phyloP scores from a whole-genome alignment of 92 coral and sea anemone genomes.

The Epizoanthus stellaris region DNA sequence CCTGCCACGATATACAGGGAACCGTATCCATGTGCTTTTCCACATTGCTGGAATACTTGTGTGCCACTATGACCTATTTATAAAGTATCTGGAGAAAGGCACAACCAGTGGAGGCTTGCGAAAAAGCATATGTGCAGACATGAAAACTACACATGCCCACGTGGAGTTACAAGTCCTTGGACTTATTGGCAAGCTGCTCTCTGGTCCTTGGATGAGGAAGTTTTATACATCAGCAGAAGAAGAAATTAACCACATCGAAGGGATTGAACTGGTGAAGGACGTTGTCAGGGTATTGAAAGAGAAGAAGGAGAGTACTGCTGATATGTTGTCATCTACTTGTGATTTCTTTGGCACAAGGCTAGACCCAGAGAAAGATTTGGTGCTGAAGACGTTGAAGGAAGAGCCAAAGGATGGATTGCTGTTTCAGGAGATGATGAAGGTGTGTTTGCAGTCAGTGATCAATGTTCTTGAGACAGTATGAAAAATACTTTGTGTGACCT shows the following conservation, averaged over 20 bases:
- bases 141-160: neutral
- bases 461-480: neutral
- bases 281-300: neutral
- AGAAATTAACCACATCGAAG: neutral
- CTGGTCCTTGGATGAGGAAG: conserved; percentile 8
- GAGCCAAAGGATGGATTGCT: neutral
- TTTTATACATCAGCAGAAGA: neutral
- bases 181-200: conserved; percentile 2
- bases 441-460: neutral
- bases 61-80: neutral
- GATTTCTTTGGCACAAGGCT: neutral
- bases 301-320: conserved; percentile 10
- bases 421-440: neutral
- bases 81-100: conserved; percentile 15
- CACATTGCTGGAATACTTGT: conserved; percentile 26
- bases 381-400: conserved; percentile 2
- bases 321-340: neutral
- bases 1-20: conserved; percentile 8
- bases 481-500: neutral
- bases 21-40: neutral
- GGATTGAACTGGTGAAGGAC: neutral
- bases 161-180: conserved; percentile 22
- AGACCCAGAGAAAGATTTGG: neutral
- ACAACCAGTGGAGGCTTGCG: conserved; percentile 6
- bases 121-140: neutral